Conservation (phyloP, 2,113 vertebrate species). For the Otolemur garnettii region DNA sequence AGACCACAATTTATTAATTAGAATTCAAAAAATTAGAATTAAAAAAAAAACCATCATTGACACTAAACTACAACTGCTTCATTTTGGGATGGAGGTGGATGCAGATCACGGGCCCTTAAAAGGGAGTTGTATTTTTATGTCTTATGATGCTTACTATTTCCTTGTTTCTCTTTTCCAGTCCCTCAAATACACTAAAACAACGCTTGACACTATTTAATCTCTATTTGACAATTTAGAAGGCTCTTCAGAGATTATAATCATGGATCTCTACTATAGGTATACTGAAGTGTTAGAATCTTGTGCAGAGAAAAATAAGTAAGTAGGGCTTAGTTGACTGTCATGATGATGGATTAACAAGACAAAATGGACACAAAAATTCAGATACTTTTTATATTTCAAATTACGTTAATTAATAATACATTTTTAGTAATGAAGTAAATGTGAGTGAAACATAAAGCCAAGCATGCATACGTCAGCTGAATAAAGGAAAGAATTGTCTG, state of each 20-base stretch:
- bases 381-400: conserved; percentile 28
- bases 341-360: not conserved
- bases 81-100: not conserved
- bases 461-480: not conserved
- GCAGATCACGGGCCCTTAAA: not conserved
- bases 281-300: not conserved
- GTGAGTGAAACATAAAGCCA: conserved; percentile 17
- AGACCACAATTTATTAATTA: not conserved
- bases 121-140: not conserved
- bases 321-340: not conserved
- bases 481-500: not conserved
- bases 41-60: not conserved
- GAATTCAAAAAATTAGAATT: not conserved
- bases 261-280: not conserved
- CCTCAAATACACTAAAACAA: not conserved
- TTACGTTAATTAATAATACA: not conserved
- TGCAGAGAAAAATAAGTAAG: not conserved
- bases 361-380: conserved; percentile 56
- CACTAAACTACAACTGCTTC: not conserved
- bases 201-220: not conserved
- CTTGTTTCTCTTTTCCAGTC: not conserved
- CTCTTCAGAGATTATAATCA: conserved; percentile 10
- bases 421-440: conserved; percentile 21
- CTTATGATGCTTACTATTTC: not conserved
- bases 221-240: not conserved